Percentiles rank a stretch among this genome's conserved stretches.
These are phyloP conservation scores for Platysternon megacephalum DNA, from an alignment of 2,113 vertebrate species.

Conservation along the genomic window DNA sequence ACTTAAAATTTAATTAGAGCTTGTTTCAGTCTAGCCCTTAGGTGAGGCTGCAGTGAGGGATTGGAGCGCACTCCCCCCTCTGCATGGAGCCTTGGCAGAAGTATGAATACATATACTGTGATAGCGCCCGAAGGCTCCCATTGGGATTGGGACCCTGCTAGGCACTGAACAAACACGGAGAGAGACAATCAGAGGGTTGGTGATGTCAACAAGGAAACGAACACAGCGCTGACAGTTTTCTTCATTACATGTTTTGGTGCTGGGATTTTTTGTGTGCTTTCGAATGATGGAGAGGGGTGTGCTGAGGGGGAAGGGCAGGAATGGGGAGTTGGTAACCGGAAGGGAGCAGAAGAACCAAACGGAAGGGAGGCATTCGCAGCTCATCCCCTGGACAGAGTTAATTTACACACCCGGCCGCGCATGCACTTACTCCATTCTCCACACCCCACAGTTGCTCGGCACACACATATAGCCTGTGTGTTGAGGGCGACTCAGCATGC, in stretches of 20 bases:
- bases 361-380: background rate
- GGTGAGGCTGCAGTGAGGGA: background rate
- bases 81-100: background rate
- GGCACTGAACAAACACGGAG: background rate
- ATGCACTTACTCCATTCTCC: background rate
- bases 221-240: background rate
- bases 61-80: too few relatives aligned
- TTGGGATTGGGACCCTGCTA: background rate
- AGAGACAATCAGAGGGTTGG: background rate
- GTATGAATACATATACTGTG: background rate
- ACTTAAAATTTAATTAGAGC: background rate
- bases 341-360: background rate
- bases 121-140: background rate
- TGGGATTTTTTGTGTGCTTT: background rate
- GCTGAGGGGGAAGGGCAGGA: background rate
- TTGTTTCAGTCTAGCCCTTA: background rate
- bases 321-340: background rate
- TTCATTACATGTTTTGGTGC: background rate
- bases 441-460: background rate
- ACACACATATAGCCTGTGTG: background rate
- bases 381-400: background rate
- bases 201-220: background rate
- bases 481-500: background rate
- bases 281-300: background rate
- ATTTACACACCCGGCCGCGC: background rate